Base-by-base conservation (phyloP, 2,797 vertebrate species). In the Hippoglossus hippoglossus region DNA sequence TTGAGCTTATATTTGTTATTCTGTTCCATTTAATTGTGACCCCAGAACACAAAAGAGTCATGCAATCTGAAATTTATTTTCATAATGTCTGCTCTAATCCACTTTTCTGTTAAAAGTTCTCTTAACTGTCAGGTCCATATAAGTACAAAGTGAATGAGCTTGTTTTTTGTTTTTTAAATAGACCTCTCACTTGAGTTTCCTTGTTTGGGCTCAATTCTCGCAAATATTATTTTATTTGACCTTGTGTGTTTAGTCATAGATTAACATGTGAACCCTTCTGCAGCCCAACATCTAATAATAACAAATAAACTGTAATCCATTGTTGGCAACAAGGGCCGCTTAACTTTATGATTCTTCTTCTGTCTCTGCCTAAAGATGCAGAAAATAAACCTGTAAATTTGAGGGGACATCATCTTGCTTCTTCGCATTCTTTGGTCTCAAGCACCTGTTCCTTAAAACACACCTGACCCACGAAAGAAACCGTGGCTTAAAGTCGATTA, bases 401-500 rank as follows among this genome's bases (percentile, higher is more conserved):
- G 7, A 12, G n/a, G 13, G 53, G 51, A 16, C 12, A 1, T 34
- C 3, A 39, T 21, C 1, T 26, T 54, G 56, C 69, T 70, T 22
- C 55, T 57, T 55, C 49, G 13, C 5, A 53, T 3, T 55, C 50
- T 76, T 63, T 15, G 22, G 41, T 52, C 61, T 55, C 36, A 39
- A 79, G 39, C 58, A 62, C 44, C 53, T 81, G 69, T 26, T 25
- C 28, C 26, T 86, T 73, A 16, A 81, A 65, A 77, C 53, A 50
- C 63, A 67, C 56, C 69, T 65, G 56, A 53, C 47, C 57, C 6
- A 25, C 53, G 50, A 57, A 53, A 77, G 74, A 54, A 76, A 60
- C 54, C 61, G 52, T 58, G 57, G 64, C 55, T 71, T 59, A 64
- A 75, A 80, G 49, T 63, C 59, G 65, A 65, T 52, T 52, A 36